A percentile compares a stretch with the other conserved stretches of the same genome.
These are phyloP conservation scores for Eupithecia exiguata DNA, from an alignment of 2,888 invertebrate genomes.

Conservation along the genomic window DNA sequence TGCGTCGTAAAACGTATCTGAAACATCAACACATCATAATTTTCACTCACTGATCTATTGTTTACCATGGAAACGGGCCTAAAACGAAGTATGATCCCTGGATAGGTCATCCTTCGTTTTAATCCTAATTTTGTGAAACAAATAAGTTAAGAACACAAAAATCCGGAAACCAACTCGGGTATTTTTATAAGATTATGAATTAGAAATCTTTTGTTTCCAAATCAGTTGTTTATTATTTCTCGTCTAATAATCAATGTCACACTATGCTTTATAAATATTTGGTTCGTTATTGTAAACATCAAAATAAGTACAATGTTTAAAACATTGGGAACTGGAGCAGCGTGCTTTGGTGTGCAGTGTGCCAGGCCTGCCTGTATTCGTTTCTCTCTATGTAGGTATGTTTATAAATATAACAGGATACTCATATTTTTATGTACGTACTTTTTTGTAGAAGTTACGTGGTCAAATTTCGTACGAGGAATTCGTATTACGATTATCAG, in stretches of 20 bases:
- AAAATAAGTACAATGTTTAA: no score
- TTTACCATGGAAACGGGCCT: no score
- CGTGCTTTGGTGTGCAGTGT: not conserved
- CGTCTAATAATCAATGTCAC: not conserved
- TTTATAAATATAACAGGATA: conserved; percentile 12
- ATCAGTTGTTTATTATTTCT: not conserved
- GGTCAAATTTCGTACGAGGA: conserved; percentile 20
- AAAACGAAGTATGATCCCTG: no score
- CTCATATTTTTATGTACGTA: conserved; percentile 29
- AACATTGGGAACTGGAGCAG: not conserved
- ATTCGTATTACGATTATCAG: conserved; percentile 9
- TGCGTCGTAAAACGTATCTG: no score
- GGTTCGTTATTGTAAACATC: not conserved
- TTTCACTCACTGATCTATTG: no score
- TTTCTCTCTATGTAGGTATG: not conserved
- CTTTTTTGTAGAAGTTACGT: conserved; percentile 17
- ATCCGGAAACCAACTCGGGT: no score
- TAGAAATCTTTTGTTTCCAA: no score
- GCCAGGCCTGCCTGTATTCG: not conserved
- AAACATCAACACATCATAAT: no score
- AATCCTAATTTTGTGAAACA: not conserved
- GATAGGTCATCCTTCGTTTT: no score
- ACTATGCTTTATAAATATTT: no score
- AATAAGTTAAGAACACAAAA: no score
- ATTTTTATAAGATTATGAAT: no score